phyloP scores from a whole-genome alignment of 1,140 invertebrate genomes.

The Pararge aegeria region DNA sequence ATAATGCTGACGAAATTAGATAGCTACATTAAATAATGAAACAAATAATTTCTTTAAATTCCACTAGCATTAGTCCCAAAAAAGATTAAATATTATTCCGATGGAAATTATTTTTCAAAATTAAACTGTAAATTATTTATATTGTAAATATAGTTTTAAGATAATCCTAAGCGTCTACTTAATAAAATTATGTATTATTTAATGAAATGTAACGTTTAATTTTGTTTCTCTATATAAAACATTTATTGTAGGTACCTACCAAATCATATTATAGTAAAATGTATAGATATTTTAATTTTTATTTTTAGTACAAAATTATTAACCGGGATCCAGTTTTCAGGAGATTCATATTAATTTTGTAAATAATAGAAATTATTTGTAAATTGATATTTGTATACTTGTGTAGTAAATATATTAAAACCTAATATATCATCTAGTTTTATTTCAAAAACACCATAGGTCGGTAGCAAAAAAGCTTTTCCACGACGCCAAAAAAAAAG shows the following conservation, averaged over 20 bases:
- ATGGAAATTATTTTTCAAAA: not conserved
- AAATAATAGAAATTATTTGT: constrained; percentile 47
- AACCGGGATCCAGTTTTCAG: constrained; percentile 7
- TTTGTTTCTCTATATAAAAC: constrained; percentile 13
- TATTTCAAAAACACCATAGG: constrained; percentile 18
- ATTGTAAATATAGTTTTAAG: constrained; percentile 41
- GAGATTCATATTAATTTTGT: constrained; percentile 27
- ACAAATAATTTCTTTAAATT: not conserved
- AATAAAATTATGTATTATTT: constrained; percentile 16
- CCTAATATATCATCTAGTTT: constrained; percentile 40
- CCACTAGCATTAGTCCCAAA: not conserved
- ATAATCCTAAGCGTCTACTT: not conserved
- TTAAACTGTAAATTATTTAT: constrained; percentile 36
- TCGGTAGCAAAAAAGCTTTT: too few species aligned
- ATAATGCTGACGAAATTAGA: not conserved
- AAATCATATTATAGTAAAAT: constrained; percentile 19
- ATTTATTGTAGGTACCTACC: constrained; percentile 27
- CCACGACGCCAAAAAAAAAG: too few species aligned
- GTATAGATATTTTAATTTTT: constrained; percentile 11
- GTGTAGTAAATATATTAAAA: constrained; percentile 42
- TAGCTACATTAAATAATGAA: not conserved
- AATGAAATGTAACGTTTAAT: constrained; percentile 1
- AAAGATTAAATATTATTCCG: not conserved
- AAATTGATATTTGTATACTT: constrained; percentile 60
- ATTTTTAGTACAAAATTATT: constrained; percentile 38